phyloP scores from a whole-genome alignment of 2,113 vertebrate genomes.

The Tauraco erythrolophus region DNA sequence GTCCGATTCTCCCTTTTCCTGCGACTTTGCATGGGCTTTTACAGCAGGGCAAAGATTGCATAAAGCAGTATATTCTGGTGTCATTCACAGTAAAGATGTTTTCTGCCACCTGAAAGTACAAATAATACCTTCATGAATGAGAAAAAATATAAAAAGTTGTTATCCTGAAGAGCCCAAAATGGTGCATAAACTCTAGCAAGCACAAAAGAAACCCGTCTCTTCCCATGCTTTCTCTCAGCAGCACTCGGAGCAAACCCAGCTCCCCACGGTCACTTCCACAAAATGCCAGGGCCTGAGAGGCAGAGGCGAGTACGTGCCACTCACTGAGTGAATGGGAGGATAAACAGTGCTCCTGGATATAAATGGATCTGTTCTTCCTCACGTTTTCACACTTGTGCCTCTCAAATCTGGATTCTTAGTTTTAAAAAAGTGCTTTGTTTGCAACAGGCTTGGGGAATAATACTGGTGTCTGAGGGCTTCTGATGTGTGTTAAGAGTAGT shows the following conservation, averaged over 20 bases:
- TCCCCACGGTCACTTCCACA: background rate
- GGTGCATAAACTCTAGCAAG: background rate
- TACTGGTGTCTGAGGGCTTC: background rate
- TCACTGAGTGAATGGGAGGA: background rate
- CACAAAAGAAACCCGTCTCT: background rate
- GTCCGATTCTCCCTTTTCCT: background rate
- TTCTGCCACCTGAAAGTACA: background rate
- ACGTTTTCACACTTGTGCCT: background rate
- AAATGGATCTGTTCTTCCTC: slow-evolving; percentile 20
- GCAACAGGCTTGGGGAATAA: background rate
- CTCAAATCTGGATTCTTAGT: background rate
- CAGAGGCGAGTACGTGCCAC: background rate
- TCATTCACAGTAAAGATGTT: background rate
- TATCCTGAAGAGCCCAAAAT: background rate
- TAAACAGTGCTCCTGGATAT: background rate
- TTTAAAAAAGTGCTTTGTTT: background rate
- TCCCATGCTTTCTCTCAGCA: background rate
- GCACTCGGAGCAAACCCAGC: background rate
- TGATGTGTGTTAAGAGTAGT: background rate
- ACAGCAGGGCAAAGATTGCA: background rate
- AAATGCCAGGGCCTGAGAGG: background rate
- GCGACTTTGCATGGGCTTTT: background rate
- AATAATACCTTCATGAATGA: background rate
- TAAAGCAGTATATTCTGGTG: background rate
- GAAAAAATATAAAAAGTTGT: background rate